Percentiles rank a stretch among this genome's conserved stretches.
Conservation (phyloP, 2,113 vertebrate genomes). For the Trachemys scripta region DNA sequence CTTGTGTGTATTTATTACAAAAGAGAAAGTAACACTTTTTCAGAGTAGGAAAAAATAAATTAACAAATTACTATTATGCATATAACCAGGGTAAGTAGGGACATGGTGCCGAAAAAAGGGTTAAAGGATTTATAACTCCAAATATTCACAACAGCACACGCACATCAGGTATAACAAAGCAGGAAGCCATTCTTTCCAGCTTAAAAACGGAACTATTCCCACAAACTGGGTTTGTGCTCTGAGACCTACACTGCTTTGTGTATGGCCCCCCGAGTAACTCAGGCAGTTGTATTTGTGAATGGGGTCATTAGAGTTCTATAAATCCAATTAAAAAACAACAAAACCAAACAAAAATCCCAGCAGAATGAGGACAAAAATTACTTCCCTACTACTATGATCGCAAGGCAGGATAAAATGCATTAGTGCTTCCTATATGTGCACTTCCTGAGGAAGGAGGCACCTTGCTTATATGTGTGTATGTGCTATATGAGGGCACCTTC, state of each 20-base stretch:
- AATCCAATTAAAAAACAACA: neutral
- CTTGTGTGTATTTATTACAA: too few species aligned
- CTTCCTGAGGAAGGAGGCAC: too few species aligned
- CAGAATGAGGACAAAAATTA: neutral
- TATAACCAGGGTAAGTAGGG: neutral
- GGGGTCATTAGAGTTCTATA: neutral
- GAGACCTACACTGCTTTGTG: neutral
- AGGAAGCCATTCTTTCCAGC: neutral
- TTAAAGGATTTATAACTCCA: neutral
- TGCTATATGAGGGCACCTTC: neutral
- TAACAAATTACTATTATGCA: too few species aligned
- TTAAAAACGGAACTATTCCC: neutral
- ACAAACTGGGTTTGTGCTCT: neutral
- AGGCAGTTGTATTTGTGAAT: neutral
- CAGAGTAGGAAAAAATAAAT: too few species aligned
- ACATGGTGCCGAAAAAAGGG: neutral
- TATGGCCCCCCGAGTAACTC: neutral
- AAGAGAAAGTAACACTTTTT: too few species aligned
- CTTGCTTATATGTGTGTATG: neutral
- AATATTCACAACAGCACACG: neutral
- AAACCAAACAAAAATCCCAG: neutral
- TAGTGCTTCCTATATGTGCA: too few species aligned
- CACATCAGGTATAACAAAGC: neutral
- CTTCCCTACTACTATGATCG: neutral
- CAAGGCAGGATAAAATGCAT: neutral